A percentile compares a stretch with the other conserved stretches of the same genome.
These are phyloP conservation scores for Ephestia elutella DNA, from an alignment of 1,140 invertebrate species.

Conservation along the genomic window DNA sequence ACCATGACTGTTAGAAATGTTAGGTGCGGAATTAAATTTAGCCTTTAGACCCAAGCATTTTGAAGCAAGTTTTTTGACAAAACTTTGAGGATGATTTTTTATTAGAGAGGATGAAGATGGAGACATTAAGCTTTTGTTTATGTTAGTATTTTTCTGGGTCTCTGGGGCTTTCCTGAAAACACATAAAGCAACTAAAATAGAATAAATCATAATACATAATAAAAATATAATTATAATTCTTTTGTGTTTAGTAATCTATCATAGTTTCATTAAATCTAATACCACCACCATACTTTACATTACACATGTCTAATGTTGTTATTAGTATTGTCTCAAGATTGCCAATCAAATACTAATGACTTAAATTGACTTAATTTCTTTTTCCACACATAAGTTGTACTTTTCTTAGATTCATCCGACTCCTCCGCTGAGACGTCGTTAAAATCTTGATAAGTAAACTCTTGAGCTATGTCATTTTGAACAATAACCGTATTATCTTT, in stretches of 20 bases:
- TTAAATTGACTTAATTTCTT: neutral
- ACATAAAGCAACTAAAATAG: constrained; percentile 65
- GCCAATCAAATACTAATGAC: neutral
- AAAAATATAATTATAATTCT: constrained; percentile 2
- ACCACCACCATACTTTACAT: constrained; percentile 33
- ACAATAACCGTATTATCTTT: constrained; percentile 7
- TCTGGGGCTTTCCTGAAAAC: constrained; percentile 69
- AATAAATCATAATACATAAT: constrained; percentile 36
- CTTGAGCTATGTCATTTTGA: neutral
- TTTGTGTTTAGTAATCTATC: constrained; percentile 23
- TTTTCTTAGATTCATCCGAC: neutral
- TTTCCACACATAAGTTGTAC: neutral
- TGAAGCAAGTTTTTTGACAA: constrained; percentile 72
- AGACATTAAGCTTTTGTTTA: constrained; percentile 55
- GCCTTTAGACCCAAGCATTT: constrained; percentile 71
- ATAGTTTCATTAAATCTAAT: constrained; percentile 19
- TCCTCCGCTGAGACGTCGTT: neutral
- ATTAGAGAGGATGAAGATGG: constrained; percentile 63
- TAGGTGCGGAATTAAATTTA: constrained; percentile 69
- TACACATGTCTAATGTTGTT: neutral
- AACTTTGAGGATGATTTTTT: constrained; percentile 63
- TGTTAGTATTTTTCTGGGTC: constrained; percentile 66
- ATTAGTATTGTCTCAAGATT: too few relatives aligned
- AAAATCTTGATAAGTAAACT: neutral
- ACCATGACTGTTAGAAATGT: constrained; percentile 57